Percentiles rank a stretch among this genome's conserved stretches.
phyloP scores from a whole-genome alignment of 1,140 invertebrate species.

The Argopecten irradians region DNA sequence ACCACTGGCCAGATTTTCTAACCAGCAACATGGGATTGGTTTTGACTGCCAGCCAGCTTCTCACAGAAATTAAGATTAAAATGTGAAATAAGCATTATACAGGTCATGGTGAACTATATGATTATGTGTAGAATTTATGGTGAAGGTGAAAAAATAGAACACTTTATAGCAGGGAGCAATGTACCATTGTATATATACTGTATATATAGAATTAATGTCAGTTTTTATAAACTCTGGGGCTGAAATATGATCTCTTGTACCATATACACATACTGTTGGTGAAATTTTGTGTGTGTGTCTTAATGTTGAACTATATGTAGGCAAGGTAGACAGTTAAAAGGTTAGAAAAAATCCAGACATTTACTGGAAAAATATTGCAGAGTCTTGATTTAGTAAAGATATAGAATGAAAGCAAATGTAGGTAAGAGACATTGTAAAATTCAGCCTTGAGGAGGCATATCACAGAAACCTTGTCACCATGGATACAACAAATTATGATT shows the following conservation, averaged over 20 bases:
- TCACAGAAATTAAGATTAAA: not conserved
- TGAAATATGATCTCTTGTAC: conserved; percentile 8
- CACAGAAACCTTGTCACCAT: too few relatives aligned
- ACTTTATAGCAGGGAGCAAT: not conserved
- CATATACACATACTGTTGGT: not conserved
- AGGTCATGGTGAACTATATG: not conserved
- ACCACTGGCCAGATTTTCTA: not conserved
- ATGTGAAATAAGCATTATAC: not conserved
- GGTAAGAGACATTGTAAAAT: too few relatives aligned
- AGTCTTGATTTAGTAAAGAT: too few relatives aligned
- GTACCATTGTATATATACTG: not conserved
- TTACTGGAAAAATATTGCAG: too few relatives aligned
- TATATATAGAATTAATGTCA: not conserved
- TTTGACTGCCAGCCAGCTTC: too few relatives aligned
- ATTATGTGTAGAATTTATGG: not conserved
- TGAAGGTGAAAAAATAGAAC: not conserved
- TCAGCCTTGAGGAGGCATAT: too few relatives aligned
- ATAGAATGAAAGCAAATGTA: too few relatives aligned
- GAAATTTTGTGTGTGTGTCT: not conserved
- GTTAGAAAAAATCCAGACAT: too few relatives aligned
- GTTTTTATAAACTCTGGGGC: not conserved
- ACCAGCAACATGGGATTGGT: not conserved
- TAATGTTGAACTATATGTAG: not conserved
- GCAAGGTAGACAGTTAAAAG: too few relatives aligned
- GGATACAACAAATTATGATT: too few relatives aligned